phyloP scores from a whole-genome alignment of 2,888 invertebrate genomes.

The Plutella xylostella region DNA sequence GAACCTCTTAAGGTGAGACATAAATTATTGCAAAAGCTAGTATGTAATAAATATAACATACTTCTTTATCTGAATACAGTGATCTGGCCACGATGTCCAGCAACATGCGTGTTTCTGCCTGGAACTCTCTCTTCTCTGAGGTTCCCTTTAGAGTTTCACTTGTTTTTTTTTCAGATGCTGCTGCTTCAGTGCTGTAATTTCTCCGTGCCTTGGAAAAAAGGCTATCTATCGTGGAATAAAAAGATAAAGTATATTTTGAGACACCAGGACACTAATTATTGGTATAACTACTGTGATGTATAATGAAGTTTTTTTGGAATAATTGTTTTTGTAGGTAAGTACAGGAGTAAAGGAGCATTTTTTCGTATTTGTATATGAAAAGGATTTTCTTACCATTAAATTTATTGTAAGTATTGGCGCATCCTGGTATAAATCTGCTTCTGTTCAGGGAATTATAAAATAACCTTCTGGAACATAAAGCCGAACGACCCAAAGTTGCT shows the following conservation, averaged over 20 bases:
- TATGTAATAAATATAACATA: slow-evolving; percentile 27
- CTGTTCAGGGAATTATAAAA: slow-evolving; percentile 30
- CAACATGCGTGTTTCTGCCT: slow-evolving; percentile 96
- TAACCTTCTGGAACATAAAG: slow-evolving; percentile 35
- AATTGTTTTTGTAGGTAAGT: no score
- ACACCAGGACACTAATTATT: background rate
- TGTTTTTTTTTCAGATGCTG: slow-evolving; percentile 26
- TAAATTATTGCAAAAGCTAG: background rate
- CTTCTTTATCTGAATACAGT: slow-evolving; percentile 97
- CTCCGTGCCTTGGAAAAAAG: slow-evolving; percentile 16
- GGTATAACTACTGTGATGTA: background rate
- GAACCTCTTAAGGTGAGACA: no score
- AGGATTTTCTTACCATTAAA: slow-evolving; percentile 20
- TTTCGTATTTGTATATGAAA: no score
- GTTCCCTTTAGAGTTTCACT: slow-evolving; percentile 63
- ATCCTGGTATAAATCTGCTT: slow-evolving; percentile 26
- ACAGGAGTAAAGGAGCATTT: no score
- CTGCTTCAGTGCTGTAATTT: slow-evolving; percentile 35
- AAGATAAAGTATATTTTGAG: background rate
- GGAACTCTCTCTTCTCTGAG: slow-evolving; percentile 88
- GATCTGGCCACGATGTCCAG: slow-evolving; percentile 97
- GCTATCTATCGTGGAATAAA: slow-evolving; percentile 4
- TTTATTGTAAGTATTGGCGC: slow-evolving; percentile 19
- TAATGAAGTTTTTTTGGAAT: background rate
- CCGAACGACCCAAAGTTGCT: slow-evolving; percentile 30